Evolutionary conservation across 2,797 vertebrate species (phyloP), one percentile per base, ranked within the genome.

Genomic region (Dendrocincla tyrannina): DNA sequence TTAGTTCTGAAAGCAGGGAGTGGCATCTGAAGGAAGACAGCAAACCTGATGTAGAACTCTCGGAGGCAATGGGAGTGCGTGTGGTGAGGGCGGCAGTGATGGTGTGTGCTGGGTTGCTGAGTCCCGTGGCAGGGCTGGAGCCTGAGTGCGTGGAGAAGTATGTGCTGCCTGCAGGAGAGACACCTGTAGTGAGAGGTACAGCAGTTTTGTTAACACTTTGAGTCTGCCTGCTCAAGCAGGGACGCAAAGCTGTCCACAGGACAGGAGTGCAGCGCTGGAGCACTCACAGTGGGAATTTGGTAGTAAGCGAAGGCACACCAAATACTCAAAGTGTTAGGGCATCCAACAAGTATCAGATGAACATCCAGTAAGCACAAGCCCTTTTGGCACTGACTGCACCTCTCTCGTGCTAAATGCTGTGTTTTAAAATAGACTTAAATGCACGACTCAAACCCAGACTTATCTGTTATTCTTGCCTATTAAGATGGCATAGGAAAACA

Each of bases 21-120:
- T 3, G 53, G 19, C 17, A 33, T 37, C 69, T 66, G 14, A 89
- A 79, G 76, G 73, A 59, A 64, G 19, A 17, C 0, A 0, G 85
- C 97, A 97, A 97, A 98, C 97, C 97, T 98, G 95, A 8, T 47
- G 85, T 8, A 5, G 55, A 42, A 6, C 19, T 60, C 30, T 18
- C 11, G 60, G 37, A 37, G 30, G 87, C 91, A 94, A 37, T 7
- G 64, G 63, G 55, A 28, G 33, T 28, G 89, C 2, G 17, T 96
- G 82, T 1, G 22, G 73, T 85, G 89, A 8, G 35, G 92, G 97
- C 18, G 95, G 95, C 93, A 33, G 32, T 16, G 93, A 49, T 33
- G 96, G 74, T 82, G 88, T 0, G 42, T 75, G 97, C 9, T 59
- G 80, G 83, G 3, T 44, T 46, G 96, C 56, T 47, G 69, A 91